Base-by-base conservation (phyloP, 2,888 invertebrate genomes). In the Pyrocoelia pectoralis region DNA sequence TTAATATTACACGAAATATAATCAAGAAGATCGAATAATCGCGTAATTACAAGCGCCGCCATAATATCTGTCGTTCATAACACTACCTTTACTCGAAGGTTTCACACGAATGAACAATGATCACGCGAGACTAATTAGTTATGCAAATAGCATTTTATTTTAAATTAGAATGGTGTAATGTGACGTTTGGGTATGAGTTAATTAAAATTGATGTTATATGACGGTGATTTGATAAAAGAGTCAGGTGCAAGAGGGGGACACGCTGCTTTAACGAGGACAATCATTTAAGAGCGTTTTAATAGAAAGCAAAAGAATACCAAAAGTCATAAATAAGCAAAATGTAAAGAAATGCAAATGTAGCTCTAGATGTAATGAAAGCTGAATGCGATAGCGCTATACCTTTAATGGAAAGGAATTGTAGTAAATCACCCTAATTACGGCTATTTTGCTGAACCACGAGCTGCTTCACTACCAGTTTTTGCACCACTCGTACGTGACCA, bases 11-110 rank as follows among this genome's bases (percentile, higher is more conserved):
- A 59, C 58, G 63, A 63, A 63, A 51, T 38, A 49, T 63, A 55
- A 63, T 63, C 63, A 55, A 51, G 38, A 41, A 29, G 53, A 58
- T 63, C 63, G 58, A 63, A 63, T 63, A 63, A 63, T 63, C 63
- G 17, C 38, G 55, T 58, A 63, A 63, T 63, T 63, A 59, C 63
- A 58, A 53, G 50, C 63, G 58, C 63, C 54, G 41, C n/a, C n/a
- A 50, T 63, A 63, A 63, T 58, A 58, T 63, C 63, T 63, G 50
- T 56, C 52, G 56, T 56, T 56, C 48, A 52, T 59, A 58, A 63
- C 57, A 58, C 49, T 58, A 51, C 24, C 24, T 6, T 24, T 24
- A 24, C 58, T 55, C 55, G 63, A 58, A 54, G 63, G 58, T 63
- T 63, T 54, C 43, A 41, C 63, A 55, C 51, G 63, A 63, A 63